phyloP scores from a whole-genome alignment of 2,113 vertebrate species.

The Muntiacus reevesi region DNA sequence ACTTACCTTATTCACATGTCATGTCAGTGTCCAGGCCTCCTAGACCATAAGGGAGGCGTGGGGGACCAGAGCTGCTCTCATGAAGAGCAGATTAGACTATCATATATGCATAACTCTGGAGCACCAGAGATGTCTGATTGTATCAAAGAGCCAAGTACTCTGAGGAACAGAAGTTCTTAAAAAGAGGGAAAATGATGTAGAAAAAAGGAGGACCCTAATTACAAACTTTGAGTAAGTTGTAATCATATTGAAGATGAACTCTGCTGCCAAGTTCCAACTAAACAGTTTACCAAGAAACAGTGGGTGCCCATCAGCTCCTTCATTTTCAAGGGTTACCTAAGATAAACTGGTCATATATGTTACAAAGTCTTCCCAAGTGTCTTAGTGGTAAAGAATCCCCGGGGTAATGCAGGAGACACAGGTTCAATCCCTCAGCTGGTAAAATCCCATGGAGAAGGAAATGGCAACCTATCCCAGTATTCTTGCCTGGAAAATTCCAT shows the following conservation, averaged over 20 bases:
- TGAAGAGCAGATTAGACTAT: not conserved
- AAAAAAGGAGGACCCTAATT: not conserved
- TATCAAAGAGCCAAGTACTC: not conserved
- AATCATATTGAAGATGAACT: not conserved
- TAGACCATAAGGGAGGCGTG: not conserved
- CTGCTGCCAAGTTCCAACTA: not conserved
- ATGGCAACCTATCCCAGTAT: not conserved
- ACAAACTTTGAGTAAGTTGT: not conserved
- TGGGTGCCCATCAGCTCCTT: not conserved
- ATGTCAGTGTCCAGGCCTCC: not conserved
- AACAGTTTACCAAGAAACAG: not conserved
- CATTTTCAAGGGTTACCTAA: not conserved
- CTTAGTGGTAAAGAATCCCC: not conserved
- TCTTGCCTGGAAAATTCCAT: not conserved
- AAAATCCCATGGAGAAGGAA: not conserved
- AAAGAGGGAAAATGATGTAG: not conserved
- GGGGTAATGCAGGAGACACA: not conserved
- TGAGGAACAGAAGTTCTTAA: not conserved
- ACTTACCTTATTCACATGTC: not conserved
- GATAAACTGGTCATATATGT: not conserved
- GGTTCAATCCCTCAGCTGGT: not conserved
- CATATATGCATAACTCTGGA: not conserved
- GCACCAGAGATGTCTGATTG: not conserved
- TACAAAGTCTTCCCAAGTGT: not conserved
- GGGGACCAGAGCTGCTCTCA: too few relatives aligned